A percentile compares a stretch with the other conserved stretches of the same genome.
Conservation (phyloP, 2,113 vertebrate species). For the Deroptyus accipitrinus region DNA sequence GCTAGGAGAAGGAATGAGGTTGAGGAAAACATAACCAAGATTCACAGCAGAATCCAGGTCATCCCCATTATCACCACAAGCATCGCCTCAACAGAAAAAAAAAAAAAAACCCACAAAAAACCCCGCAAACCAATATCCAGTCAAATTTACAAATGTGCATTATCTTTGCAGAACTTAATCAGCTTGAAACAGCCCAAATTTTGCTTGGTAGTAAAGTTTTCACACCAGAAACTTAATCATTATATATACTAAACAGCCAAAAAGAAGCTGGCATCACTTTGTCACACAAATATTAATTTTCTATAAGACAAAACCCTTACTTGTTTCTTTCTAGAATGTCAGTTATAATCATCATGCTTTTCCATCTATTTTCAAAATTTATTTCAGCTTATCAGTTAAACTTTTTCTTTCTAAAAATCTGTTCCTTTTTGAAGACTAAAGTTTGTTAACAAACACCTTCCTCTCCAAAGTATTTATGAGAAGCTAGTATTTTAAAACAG, state of each 20-base stretch:
- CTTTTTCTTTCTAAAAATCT: neutral
- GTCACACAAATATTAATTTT: neutral
- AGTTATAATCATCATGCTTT: neutral
- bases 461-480: neutral
- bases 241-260: neutral
- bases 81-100: neutral
- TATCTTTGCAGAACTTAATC: neutral
- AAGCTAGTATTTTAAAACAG: neutral
- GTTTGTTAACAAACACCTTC: neutral
- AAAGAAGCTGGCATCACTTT: neutral
- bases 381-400: neutral
- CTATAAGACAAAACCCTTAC: neutral
- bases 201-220: neutral
- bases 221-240: neutral
- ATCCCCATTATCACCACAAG: neutral
- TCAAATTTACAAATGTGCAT: neutral
- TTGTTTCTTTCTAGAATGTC: neutral
- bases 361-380: neutral
- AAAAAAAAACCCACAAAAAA: neutral
- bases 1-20: neutral
- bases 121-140: neutral
- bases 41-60: neutral
- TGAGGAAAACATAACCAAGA: neutral
- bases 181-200: neutral
- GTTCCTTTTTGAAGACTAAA: neutral